Evolutionary conservation across 2,113 vertebrate species (phyloP).

Genomic region (Tragelaphus scriptus): DNA sequence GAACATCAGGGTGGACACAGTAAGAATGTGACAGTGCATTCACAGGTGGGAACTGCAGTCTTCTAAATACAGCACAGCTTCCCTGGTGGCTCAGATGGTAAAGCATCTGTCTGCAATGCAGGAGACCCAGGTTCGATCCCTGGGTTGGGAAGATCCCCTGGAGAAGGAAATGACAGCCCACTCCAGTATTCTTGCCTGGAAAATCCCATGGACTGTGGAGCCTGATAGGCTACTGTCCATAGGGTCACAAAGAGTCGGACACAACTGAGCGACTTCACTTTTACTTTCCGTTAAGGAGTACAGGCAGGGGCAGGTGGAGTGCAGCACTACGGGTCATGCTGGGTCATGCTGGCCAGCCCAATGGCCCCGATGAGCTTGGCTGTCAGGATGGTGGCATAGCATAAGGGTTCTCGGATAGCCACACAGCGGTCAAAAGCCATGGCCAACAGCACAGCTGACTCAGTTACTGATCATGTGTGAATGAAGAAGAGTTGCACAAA

Average conservation of each 20-base stretch:
- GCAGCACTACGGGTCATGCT: neutral
- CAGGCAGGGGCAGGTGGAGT: slow-evolving; percentile 50
- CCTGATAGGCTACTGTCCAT: no score
- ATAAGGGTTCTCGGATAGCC: slow-evolving; percentile 66
- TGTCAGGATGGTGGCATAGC: slow-evolving; percentile 64
- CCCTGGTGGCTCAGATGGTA: no score
- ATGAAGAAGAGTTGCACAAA: slow-evolving; percentile 57
- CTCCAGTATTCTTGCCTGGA: no score
- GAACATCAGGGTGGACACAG: slow-evolving; percentile 63
- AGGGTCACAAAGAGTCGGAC: no score
- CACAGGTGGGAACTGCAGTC: neutral
- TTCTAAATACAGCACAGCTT: no score
- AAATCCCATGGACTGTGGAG: no score
- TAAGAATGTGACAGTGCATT: slow-evolving; percentile 52
- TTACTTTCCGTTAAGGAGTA: no score
- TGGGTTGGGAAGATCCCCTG: no score
- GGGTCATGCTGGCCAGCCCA: neutral
- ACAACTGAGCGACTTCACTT: no score
- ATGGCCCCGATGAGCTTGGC: neutral
- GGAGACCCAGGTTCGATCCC: no score
- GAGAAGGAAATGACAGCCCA: no score
- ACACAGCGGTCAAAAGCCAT: slow-evolving; percentile 70
- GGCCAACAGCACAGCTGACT: slow-evolving; percentile 61
- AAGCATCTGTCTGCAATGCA: no score
- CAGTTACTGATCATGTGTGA: slow-evolving; percentile 48